Evolutionary conservation across 2,888 invertebrate genomes (phyloP).

Genomic region (Dioctria linearis): DNA sequence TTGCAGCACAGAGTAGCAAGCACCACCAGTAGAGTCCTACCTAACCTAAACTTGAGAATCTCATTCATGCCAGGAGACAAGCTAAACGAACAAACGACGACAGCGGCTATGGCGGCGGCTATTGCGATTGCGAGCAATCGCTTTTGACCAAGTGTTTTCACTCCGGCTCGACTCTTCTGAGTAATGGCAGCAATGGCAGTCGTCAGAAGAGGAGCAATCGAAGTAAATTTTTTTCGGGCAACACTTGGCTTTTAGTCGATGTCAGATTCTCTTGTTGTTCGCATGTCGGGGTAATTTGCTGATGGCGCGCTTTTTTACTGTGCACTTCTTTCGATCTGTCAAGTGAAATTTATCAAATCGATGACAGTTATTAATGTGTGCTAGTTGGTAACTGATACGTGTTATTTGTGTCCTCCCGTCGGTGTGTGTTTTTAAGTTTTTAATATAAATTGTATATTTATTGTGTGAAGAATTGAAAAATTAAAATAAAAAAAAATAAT

Average conservation of each 20-base stretch:
- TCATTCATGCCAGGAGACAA: conserved; percentile 20
- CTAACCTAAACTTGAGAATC: conserved; percentile 13
- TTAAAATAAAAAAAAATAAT: too few species aligned
- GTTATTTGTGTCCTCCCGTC: not conserved
- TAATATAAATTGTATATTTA: not conserved
- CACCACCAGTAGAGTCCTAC: not conserved
- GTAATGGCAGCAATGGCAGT: not conserved
- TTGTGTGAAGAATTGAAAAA: too few species aligned
- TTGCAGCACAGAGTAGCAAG: too few species aligned
- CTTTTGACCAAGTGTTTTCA: conserved; percentile 41
- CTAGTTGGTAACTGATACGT: not conserved
- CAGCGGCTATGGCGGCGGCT: not conserved
- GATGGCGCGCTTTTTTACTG: conserved; percentile 48
- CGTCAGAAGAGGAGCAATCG: not conserved
- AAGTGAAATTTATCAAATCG: conserved; percentile 37
- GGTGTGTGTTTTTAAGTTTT: not conserved
- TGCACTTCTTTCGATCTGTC: conserved; percentile 47
- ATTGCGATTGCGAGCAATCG: conserved; percentile 57
- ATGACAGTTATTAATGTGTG: conserved; percentile 48
- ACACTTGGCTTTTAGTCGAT: conserved; percentile 56
- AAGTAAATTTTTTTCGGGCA: conserved; percentile 44
- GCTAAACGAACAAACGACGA: not conserved
- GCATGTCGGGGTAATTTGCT: conserved; percentile 29
- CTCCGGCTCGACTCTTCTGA: conserved; percentile 5
- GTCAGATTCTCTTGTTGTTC: conserved; percentile 57